Conservation (phyloP, 2,888 invertebrate species). For the Drosophila ochracea region DNA sequence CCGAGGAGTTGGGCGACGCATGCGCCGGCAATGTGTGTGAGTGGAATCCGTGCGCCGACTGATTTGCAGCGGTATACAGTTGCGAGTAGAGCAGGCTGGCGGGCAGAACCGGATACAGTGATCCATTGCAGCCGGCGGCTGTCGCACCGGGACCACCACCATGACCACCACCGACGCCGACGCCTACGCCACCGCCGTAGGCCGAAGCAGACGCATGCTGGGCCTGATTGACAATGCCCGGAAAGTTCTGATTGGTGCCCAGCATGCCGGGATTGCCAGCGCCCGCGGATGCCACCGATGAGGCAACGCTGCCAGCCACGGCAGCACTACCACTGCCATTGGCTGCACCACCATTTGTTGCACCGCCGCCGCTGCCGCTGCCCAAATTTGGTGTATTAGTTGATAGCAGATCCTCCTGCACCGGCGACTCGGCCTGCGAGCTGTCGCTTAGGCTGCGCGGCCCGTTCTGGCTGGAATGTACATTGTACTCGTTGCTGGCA, state of each 20-base stretch:
- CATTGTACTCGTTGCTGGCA: conserved; percentile 88
- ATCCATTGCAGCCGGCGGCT: conserved; percentile 89
- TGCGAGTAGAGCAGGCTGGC: conserved; percentile 94
- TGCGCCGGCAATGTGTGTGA: conserved; percentile 89
- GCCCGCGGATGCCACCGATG: conserved; percentile 50
- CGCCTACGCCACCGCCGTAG: conserved; percentile 86
- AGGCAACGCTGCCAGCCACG: conserved; percentile 57
- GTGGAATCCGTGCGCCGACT: conserved; percentile 90
- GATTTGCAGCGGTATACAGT: conserved; percentile 92
- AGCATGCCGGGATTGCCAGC: conserved; percentile 75
- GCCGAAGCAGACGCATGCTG: conserved; percentile 84
- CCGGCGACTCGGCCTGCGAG: conserved; percentile 93
- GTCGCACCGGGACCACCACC: conserved; percentile 69
- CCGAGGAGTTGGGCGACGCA: conserved; percentile 87
- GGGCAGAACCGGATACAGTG: conserved; percentile 91
- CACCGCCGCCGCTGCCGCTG: conserved; percentile 86
- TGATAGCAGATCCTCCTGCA: conserved; percentile 91
- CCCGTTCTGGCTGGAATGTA: conserved; percentile 87
- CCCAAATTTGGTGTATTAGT: conserved; percentile 88
- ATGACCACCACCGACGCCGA: conserved; percentile 79
- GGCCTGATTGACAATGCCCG: conserved; percentile 87
- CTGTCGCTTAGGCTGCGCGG: conserved; percentile 93
- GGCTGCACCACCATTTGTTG: conserved; percentile 56
- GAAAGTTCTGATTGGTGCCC: conserved; percentile 85
- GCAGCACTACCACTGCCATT: conserved; percentile 82